Base-by-base conservation (phyloP, 2,888 invertebrate species). In the Eupelmus urozonus region DNA sequence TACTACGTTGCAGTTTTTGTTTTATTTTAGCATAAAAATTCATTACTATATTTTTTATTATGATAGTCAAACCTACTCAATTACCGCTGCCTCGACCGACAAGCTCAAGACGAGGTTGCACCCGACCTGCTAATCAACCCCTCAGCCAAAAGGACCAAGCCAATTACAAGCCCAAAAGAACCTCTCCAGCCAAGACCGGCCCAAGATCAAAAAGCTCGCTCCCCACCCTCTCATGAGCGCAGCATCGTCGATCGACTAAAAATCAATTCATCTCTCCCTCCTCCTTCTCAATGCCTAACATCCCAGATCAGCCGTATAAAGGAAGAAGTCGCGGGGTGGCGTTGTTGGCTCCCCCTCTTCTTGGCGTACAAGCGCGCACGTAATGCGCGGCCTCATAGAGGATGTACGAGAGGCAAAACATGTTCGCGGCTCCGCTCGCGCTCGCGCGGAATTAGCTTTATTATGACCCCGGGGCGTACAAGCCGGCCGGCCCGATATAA, bases 391-490 rank as follows among this genome's bases (percentile, higher is more conserved):
- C n/a, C n/a, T n/a, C n/a, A n/a, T n/a, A 57, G 73, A 53, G 55
- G 51, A 57, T 63, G 82, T 81, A 85, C 84, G 86, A 87, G 86
- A 86, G 86, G 87, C 87, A 85, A 87, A 87, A 89, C 87, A 88
- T 87, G 88, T 87, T 80, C 87, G 86, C 87, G 87, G n/a, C 87
- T 88, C 85, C 85, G 87, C 86, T 88, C 85, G 86, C 87, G 87
- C 87, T 84, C 85, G 40, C 85, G 85, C 85, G 85, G 87, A 89
- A 89, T 88, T 88, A 88, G 88, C 88, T 89, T 89, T 89, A 89
- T 89, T 89, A 88, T 87, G 88, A 88, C 88, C 88, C 86, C 73
- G 85, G 88, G 88, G 88, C 87, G 7, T 18, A 9, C 88, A 2
- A 20, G 20, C 16, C n/a, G n/a, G n/a, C 20, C 1, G n/a, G 29